Percentiles rank a stretch among this genome's conserved stretches.
Evolutionary conservation across 2,797 vertebrate species (phyloP).

Genomic region (Mustela erminea): DNA sequence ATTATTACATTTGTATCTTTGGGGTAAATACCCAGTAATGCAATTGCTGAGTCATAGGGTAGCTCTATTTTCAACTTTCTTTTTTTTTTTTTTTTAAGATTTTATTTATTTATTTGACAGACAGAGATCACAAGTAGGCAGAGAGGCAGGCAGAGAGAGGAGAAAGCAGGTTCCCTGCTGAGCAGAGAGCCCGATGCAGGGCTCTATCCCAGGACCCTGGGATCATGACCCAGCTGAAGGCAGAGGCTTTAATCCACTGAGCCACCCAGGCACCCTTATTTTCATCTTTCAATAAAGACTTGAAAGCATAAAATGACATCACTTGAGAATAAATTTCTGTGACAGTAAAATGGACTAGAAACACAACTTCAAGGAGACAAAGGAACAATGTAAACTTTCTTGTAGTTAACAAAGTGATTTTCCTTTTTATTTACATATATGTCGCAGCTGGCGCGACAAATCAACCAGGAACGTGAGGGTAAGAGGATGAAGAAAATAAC

Average conservation of each 20-base stretch:
- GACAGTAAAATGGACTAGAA: constrained; percentile 15
- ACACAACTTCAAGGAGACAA: constrained; percentile 24
- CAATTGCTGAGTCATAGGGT: neutral
- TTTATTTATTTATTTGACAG: too few relatives aligned
- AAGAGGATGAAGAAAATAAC: too few relatives aligned
- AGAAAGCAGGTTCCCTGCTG: too few relatives aligned
- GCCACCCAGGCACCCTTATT: neutral
- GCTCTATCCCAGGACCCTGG: too few relatives aligned
- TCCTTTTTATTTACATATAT: neutral
- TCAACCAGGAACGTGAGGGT: too few relatives aligned
- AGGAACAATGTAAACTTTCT: neutral
- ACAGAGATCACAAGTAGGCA: too few relatives aligned
- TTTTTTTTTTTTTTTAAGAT: too few relatives aligned
- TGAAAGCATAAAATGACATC: constrained; percentile 23
- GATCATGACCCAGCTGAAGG: too few relatives aligned
- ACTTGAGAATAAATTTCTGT: constrained; percentile 18
- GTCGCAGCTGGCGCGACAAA: too few relatives aligned
- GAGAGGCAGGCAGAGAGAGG: too few relatives aligned
- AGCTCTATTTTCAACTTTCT: neutral
- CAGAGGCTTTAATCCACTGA: too few relatives aligned
- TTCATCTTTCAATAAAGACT: neutral
- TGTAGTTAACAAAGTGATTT: constrained; percentile 14
- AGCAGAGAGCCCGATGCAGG: too few relatives aligned
- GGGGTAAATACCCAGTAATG: neutral
- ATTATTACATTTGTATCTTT: neutral